Evolutionary conservation across 2,113 vertebrate genomes (phyloP), one percentile per base, ranked within the genome.

Genomic region (Brachypteracias leptosomus): DNA sequence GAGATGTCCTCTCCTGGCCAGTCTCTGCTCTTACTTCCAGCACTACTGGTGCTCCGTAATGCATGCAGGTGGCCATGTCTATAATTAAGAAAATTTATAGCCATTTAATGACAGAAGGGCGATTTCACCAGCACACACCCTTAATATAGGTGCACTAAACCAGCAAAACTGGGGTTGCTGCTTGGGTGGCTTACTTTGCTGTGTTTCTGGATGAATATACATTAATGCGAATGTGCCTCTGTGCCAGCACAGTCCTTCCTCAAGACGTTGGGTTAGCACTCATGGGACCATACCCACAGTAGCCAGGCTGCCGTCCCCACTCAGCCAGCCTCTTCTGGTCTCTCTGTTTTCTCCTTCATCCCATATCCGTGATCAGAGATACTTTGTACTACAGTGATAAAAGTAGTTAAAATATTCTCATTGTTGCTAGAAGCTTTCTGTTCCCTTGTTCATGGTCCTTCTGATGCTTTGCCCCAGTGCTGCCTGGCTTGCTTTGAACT

Each of bases 141-240:
- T 89, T 92, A 61, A 75, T 72, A 49, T 10, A 42, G 79, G 55
- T 74, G 79, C 65, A 65, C 38, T 81, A 91, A 95, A 88, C 92
- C 93, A 92, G 95, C 85, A 95, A 87, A 96, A 96, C 88, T 80
- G 92, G 95, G 95, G 85, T 13, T 94, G 58, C 95, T 40, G 13
- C 95, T 89, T 86, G 65, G 72, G 65, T 59, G 84, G 85, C 33
- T 67, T n/a, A 67, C 54, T 61, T 61, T 76, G 2, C 71, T 46
- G 0, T 54, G 72, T 52, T 63, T 74, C 75, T 90, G 52, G 78
- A 47, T 62, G 55, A 94, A 44, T 21, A 38, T 31, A 28, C 26
- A 28, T 46, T 20, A 44, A 58, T 77, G 85, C 61, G 91, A 58
- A 76, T 0, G 0, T 92, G 49, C 29, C 77, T 74, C 71, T 55